Conservation (phyloP, 1,140 invertebrate species). For the Muscidifurax raptorellus region DNA sequence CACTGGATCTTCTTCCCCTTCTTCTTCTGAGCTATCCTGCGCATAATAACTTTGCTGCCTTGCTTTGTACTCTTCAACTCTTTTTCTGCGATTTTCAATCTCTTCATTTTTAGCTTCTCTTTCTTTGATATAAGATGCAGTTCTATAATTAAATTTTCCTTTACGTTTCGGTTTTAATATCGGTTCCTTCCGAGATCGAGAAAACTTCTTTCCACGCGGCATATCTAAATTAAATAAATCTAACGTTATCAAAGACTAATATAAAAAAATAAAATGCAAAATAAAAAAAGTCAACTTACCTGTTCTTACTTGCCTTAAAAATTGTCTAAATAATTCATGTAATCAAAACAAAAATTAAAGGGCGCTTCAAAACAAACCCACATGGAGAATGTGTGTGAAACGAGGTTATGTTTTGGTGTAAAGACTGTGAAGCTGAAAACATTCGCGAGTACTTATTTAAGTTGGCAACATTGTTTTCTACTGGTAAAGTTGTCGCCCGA, state of each 20-base stretch:
- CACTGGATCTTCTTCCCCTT: constrained; percentile 77
- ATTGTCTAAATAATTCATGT: not conserved
- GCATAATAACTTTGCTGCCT: constrained; percentile 55
- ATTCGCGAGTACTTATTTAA: not conserved
- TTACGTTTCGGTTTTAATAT: constrained; percentile 55
- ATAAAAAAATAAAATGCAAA: no score
- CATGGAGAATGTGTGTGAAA: constrained; percentile 12
- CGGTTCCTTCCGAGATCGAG: constrained; percentile 53
- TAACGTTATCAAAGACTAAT: no score
- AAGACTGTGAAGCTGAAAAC: not conserved
- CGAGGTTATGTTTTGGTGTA: constrained; percentile 4
- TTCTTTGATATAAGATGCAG: constrained; percentile 68
- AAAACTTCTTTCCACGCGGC: constrained; percentile 57
- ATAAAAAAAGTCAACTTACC: no score
- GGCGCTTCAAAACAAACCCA: constrained; percentile 9
- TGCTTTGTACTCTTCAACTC: constrained; percentile 62
- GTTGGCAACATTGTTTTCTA: not conserved
- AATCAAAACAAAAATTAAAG: constrained; percentile 5
- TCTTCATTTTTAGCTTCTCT: constrained; percentile 67
- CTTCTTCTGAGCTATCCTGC: constrained; percentile 60
- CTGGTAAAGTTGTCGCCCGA: no score
- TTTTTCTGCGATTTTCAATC: constrained; percentile 67
- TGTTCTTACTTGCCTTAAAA: not conserved
- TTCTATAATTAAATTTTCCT: constrained; percentile 68
- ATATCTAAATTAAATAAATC: constrained; percentile 47